phyloP scores from a whole-genome alignment of 2,797 vertebrate species.

The Lepus townsendii region DNA sequence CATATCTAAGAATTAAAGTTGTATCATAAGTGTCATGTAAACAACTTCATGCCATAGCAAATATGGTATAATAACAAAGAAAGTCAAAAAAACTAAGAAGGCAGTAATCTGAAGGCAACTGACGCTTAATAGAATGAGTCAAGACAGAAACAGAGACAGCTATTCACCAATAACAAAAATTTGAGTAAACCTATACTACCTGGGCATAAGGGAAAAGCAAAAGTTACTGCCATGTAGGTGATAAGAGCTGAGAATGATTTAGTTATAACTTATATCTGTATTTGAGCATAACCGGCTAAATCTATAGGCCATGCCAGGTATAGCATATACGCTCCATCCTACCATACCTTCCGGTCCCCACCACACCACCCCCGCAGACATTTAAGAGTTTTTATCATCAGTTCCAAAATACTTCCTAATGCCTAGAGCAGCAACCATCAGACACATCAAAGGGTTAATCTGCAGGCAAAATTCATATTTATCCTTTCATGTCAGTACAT shows the following conservation, averaged over 20 bases:
- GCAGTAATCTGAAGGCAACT: background rate
- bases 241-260: background rate
- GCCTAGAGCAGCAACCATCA: background rate
- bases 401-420: background rate
- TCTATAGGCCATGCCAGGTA: background rate
- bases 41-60: background rate
- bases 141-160: background rate
- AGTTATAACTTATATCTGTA: background rate
- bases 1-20: background rate
- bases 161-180: background rate
- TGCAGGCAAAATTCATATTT: background rate
- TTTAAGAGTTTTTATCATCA: background rate
- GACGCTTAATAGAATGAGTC: background rate
- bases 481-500: background rate
- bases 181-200: background rate
- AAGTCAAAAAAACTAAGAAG: background rate
- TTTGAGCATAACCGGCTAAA: background rate
- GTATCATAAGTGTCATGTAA: background rate
- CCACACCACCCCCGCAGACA: background rate
- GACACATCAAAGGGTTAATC: background rate
- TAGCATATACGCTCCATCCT: background rate
- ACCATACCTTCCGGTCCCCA: background rate
- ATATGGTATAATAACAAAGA: background rate
- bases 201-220: background rate
- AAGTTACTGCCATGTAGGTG: background rate